Conservation (phyloP, 2,888 invertebrate species). For the Unio pictorum region DNA sequence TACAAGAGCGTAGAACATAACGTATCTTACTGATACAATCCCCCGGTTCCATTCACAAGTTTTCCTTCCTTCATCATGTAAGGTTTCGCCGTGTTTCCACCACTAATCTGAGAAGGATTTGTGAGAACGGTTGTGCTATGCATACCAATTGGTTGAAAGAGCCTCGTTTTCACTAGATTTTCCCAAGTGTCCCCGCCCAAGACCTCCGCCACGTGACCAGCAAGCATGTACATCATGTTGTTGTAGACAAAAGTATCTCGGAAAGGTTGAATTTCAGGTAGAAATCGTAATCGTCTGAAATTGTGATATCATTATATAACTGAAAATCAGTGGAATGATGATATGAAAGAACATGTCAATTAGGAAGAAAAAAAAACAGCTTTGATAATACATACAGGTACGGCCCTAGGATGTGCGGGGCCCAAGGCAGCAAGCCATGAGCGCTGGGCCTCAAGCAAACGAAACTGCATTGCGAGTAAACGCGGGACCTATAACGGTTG, state of each 20-base stretch:
- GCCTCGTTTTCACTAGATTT: slow-evolving; percentile 19
- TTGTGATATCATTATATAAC: no score
- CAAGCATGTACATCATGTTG: slow-evolving; percentile 38
- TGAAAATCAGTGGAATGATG: no score
- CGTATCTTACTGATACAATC: neutral
- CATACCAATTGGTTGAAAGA: slow-evolving; percentile 41
- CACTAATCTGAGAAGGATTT: slow-evolving; percentile 2
- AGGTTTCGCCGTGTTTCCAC: slow-evolving; percentile 28
- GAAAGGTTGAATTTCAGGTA: slow-evolving; percentile 16
- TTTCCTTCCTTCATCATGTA: slow-evolving; percentile 26
- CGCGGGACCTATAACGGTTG: no score
- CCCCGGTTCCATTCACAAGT: neutral
- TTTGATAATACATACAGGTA: no score
- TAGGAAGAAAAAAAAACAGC: no score
- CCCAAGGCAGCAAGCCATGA: no score
- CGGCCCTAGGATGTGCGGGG: no score
- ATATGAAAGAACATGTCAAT: no score
- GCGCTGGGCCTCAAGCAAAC: no score
- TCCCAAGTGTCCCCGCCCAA: slow-evolving; percentile 36
- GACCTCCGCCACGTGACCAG: slow-evolving; percentile 35
- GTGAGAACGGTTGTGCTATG: slow-evolving; percentile 15
- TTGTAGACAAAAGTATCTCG: slow-evolving; percentile 35
- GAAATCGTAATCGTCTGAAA: slow-evolving; percentile 18
- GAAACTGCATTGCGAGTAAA: no score
- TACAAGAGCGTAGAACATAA: no score